Base-by-base conservation (phyloP, 2,113 vertebrate genomes). In the Gadus macrocephalus region DNA sequence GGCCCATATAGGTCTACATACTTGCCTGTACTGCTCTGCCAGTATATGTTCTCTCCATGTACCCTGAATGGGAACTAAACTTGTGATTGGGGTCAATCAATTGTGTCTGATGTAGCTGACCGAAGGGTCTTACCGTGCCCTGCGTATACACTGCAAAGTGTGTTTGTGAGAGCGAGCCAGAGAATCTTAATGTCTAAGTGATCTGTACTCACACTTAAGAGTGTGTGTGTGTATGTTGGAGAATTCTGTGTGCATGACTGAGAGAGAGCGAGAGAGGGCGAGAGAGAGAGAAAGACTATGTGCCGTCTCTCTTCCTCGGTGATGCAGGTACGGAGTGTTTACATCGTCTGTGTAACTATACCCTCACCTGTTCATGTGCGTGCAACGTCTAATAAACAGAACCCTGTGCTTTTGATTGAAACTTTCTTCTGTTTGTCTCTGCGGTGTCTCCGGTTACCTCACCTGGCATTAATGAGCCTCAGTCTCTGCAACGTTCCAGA, bases 271-370 rank as follows among this genome's bases (percentile, higher is more conserved):
- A 19, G 58, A 38, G 58, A 25, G 22, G 5, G 59, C 2, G 49
- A 64, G 62, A 31, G 9, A 49, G n/a, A 64, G 35, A 9, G 49
- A 53, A 66, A 19, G 19, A 1, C 3, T 62, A 42, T 68, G 74
- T 70, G 67, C 70, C 58, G 66, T 77, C 75, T 80, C 70, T 70
- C 49, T 70, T 78, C 14, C 69, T 82, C 74, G 61, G 76, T 85
- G 82, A 83, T 89, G 85, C 85, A 85, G 88, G 83, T 89, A 83
- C 86, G 83, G 87, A 89, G 84, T 89, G 89, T 91, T 90, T 89
- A 86, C 87, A 87, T 90, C 74, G 77, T 49, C 42, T 49, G 78
- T 91, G 81, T 90, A 89, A 83, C 89, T 90, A 91, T 85, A 68
- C 71, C 76, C 74, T 86, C 86, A 87, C 87, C 81, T 90, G 86